Base-by-base conservation (phyloP, 2,113 vertebrate genomes). In the Petromus typicus region DNA sequence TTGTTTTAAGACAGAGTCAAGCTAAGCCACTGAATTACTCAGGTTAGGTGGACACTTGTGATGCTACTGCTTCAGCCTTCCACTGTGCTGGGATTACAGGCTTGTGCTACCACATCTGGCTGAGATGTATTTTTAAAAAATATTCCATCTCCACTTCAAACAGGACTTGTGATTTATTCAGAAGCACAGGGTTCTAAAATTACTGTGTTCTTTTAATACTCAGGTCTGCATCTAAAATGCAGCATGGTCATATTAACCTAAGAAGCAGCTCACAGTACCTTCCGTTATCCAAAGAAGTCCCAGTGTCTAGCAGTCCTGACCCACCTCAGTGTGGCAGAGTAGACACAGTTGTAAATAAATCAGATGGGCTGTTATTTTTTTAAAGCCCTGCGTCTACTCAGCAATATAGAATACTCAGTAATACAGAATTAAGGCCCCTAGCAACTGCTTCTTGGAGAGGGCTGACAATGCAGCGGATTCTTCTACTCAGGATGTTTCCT, bases 381-480 rank as follows among this genome's bases (percentile, higher is more conserved):
- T n/a, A n/a, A n/a, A n/a, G n/a, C n/a, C n/a, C n/a, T n/a, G n/a
- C n/a, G n/a, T n/a, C n/a, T 30, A 13, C 75, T 34, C 32, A 25
- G 89, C 22, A 88, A 40, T 2, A 27, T 23, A 45, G 23, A 25
- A 14, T 30, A 13, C 75, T 34, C 32, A 25, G 89, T 22, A 88
- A 40, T 2, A 27, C 40, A 45, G 23, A 25, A 14, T 14, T 32
- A 2, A 16, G 1, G 2, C 23, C 83, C 22, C 43, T 1, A 61
- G 27, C 83, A 59, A 13, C 48, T 11, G 3, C 56, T 51, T 89
- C 18, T 14, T 9, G 12, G 79, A 93, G n/a, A 95, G 7, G 51
- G 3, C 84, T 66, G 93, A 96, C 27, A 56, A 67, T 8, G 56
- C 90, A 32, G 92, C 82, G 76, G 59, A 91, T 61, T 95, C 95